Evolutionary conservation across 2,888 invertebrate genomes (phyloP).

Genomic region (Meiosimyza platycephala): DNA sequence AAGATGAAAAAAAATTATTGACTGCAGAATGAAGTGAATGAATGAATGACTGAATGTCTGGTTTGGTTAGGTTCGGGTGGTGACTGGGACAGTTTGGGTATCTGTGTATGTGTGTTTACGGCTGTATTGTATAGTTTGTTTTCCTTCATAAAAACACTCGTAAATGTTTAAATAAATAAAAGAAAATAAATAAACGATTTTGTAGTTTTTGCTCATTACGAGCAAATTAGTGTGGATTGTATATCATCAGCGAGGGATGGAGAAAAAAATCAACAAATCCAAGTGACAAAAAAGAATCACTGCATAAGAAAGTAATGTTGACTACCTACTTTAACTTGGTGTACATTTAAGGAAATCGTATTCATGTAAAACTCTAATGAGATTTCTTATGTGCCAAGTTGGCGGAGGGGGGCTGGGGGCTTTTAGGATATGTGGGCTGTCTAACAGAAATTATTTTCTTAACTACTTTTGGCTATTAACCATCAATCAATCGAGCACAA

Average conservation of each 20-base stretch:
- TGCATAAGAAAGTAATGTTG: no score
- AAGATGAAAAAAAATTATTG: conserved; percentile 17
- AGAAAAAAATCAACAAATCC: background rate
- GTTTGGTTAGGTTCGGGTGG: background rate
- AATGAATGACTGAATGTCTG: conserved; percentile 12
- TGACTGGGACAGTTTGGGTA: conserved; percentile 16
- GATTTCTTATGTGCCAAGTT: no score
- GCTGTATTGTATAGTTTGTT: background rate
- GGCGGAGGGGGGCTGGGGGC: no score
- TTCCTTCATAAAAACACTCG: background rate
- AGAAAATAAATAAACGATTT: conserved; percentile 15
- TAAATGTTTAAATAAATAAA: conserved; percentile 23
- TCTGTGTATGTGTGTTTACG: conserved; percentile 40
- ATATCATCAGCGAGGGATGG: background rate
- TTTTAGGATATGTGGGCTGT: no score
- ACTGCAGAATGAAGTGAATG: conserved; percentile 11
- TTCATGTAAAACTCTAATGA: no score
- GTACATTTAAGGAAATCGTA: no score
- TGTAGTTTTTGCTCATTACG: conserved; percentile 36
- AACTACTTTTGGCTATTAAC: no score
- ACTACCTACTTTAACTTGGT: no score
- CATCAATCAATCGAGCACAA: no score
- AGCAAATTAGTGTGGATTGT: conserved; percentile 16
- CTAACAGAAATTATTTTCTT: no score
- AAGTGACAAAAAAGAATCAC: no score